These are phyloP conservation scores for Meleagris gallopavo DNA, from an alignment of 2,113 vertebrate species.

Conservation along the genomic window DNA sequence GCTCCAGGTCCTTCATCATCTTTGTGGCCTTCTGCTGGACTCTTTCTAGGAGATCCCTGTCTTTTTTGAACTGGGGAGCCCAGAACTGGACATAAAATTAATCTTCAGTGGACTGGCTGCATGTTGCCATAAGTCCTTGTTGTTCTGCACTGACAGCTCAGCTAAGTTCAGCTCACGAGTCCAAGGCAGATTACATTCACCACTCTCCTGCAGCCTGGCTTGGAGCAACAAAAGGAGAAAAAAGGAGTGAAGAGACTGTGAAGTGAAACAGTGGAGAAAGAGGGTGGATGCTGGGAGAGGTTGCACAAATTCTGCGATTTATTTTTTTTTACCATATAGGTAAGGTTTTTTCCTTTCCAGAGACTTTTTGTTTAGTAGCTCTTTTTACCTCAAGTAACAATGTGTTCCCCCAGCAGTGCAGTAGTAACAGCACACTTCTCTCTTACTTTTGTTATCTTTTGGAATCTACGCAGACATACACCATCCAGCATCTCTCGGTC, in stretches of 20 bases:
- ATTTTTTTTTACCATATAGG: background rate
- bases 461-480: accelerated
- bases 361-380: background rate
- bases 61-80: no score
- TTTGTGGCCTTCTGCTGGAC: no score
- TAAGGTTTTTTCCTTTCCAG: background rate
- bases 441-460: background rate
- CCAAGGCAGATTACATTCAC: accelerated
- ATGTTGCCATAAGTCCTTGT: background rate
- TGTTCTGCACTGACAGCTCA: accelerated
- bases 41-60: no score
- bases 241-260: accelerated
- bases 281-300: accelerated
- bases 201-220: background rate
- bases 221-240: accelerated
- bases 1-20: no score
- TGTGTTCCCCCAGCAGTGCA: background rate
- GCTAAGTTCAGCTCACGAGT: accelerated
- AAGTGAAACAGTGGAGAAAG: background rate
- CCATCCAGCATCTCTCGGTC: accelerated
- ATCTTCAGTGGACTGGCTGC: background rate
- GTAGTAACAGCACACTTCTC: background rate
- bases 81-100: background rate
- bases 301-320: background rate
- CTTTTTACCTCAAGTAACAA: background rate